These are phyloP conservation scores for Crotophaga sulcirostris DNA, from an alignment of 2,113 vertebrate genomes.

Conservation along the genomic window DNA sequence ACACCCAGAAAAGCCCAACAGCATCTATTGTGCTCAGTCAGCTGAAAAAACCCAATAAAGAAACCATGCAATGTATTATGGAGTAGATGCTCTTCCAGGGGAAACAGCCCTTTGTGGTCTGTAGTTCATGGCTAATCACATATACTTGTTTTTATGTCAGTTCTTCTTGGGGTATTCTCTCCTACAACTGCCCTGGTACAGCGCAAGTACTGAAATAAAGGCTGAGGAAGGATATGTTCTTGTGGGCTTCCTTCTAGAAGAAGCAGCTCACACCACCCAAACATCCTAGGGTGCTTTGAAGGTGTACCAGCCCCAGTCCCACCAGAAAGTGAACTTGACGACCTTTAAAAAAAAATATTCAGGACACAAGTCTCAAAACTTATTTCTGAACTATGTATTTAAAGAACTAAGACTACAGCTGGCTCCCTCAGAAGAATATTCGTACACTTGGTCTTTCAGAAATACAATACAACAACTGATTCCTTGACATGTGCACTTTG, in stretches of 20 bases:
- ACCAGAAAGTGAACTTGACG: rapidly evolving
- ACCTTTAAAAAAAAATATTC: background rate
- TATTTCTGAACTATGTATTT: background rate
- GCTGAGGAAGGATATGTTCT: background rate
- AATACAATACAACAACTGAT: background rate
- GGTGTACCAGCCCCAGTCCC: background rate
- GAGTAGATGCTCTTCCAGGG: background rate
- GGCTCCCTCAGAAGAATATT: background rate
- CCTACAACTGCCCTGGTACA: background rate
- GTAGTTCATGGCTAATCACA: background rate
- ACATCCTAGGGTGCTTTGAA: background rate
- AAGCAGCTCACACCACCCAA: background rate
- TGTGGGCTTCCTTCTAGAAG: background rate
- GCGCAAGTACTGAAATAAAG: background rate
- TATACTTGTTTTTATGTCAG: background rate
- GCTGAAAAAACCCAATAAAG: background rate
- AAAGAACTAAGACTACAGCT: background rate
- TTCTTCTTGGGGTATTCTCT: background rate
- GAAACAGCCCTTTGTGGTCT: rapidly evolving
- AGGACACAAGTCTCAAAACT: background rate
- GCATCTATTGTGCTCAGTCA: background rate
- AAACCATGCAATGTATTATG: rapidly evolving
- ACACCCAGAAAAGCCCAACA: background rate
- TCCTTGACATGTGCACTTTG: background rate
- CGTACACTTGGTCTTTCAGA: background rate